Evolutionary conservation across 1,140 invertebrate species (phyloP).

Genomic region (Platorchestia sp.): DNA sequence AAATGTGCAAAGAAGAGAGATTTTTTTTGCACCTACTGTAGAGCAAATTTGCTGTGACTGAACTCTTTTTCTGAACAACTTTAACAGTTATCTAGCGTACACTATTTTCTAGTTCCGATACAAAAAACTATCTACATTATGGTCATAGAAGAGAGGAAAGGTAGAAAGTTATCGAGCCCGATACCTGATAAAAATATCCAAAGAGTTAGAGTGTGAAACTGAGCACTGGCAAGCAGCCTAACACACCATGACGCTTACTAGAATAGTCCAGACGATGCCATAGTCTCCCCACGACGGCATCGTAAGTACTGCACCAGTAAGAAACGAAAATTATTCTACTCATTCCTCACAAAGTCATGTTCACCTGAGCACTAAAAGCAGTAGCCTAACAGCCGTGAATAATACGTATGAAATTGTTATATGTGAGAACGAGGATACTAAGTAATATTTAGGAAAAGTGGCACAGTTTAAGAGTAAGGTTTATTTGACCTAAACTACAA

Average conservation of each 20-base stretch:
- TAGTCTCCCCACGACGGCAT: slow-evolving; percentile 44
- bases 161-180: not conserved
- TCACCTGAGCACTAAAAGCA: not conserved
- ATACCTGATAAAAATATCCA: not conserved
- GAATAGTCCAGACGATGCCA: slow-evolving; percentile 26
- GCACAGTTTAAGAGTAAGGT: not conserved
- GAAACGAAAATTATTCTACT: not conserved
- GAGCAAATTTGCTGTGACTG: not conserved
- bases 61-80: not conserved
- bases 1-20: not conserved
- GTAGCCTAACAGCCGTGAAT: not conserved
- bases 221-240: not conserved
- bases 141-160: not conserved
- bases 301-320: not conserved
- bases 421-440: not conserved
- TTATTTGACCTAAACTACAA: not conserved
- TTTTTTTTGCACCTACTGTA: not conserved
- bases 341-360: not conserved
- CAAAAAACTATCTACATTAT: not conserved
- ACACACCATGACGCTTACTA: not conserved
- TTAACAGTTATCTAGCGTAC: not conserved
- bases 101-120: not conserved
- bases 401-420: not conserved
- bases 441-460: not conserved
- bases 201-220: not conserved